Base-by-base conservation (phyloP, 2,888 invertebrate species). In the Calliopum simillimum region DNA sequence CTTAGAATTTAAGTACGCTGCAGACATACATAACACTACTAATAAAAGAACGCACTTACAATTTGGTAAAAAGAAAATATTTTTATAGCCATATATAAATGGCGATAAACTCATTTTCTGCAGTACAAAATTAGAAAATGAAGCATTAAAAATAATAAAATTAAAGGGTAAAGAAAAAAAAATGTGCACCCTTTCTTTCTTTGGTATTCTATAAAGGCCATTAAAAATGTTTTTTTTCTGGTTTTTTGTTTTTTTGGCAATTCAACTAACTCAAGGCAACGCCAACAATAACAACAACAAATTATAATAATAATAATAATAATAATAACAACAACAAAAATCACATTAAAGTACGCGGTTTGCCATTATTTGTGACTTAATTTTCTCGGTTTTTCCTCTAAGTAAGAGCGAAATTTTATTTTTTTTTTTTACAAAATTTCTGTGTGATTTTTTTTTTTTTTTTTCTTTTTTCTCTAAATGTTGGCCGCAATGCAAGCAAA, bases 291-390 rank as follows among this genome's bases (percentile, higher is more conserved):
- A 59, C 41, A 66, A 55, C 13, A 47, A 68, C 16, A 16, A 23
- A 14, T 14, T 51, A 13, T 51, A 23, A 41, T 16, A 49, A 64
- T 49, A 41, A 55, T 53, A 44, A 13, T 51, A 23, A 41, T 16
- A 49, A 64, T 49, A 41, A 55, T 53, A 44, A 65, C 25, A 58
- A 46, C 21, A 66, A 56, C 44, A 70, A 74, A 81, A 80, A 81
- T 79, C 81, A 80, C 81, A 81, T 80, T 81, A 80, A 62, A 80
- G 78, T 80, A 81, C 81, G 80, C 79, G 81, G 79, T 81, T 80
- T 81, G 68, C 76, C 79, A 80, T 80, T 80, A 82, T 80, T 80
- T 80, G 78, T 80, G 79, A 79, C 74, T 73, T 76, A 46, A 55
- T 68, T 68, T 68, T 65, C 13, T 51, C 16, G 21, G 14, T 21